Conservation (phyloP, 2,113 vertebrate genomes). For the Glaucomys volans region DNA sequence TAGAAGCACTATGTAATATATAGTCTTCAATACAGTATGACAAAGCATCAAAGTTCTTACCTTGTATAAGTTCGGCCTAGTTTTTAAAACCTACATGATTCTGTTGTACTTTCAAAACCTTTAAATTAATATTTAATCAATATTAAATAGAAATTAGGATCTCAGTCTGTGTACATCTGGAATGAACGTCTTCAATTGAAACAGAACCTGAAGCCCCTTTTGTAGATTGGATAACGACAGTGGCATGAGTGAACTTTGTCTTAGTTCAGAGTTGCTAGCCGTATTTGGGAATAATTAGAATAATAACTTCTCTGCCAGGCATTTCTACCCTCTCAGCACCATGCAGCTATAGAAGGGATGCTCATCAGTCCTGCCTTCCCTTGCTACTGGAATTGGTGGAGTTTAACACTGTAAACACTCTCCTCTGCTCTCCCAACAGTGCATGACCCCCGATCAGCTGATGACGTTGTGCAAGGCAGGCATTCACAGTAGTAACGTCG, state of each 20-base stretch:
- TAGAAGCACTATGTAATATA: not conserved
- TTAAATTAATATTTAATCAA: not conserved
- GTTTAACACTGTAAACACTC: accelerated
- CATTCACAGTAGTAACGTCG: constrained; percentile 89
- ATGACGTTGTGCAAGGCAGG: constrained; percentile 93
- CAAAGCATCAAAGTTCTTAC: not conserved
- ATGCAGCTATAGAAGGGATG: not conserved
- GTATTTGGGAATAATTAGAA: not conserved
- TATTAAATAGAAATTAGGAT: not conserved
- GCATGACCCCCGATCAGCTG: constrained; percentile 94
- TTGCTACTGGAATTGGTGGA: not conserved
- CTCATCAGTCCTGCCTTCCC: not conserved
- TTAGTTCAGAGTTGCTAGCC: not conserved
- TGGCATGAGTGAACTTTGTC: not conserved
- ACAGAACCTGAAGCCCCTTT: not conserved
- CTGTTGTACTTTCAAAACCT: not conserved
- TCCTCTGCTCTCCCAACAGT: constrained; percentile 84
- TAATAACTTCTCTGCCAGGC: not conserved
- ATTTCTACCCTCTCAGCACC: not conserved
- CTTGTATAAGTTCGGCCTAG: not conserved
- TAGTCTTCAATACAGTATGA: not conserved
- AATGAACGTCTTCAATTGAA: not conserved
- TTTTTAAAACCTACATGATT: not conserved
- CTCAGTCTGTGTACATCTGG: not conserved
- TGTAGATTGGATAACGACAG: too few relatives aligned